Evolutionary conservation across 2,888 invertebrate species (phyloP).

Genomic region (Galerucella pusilla): DNA sequence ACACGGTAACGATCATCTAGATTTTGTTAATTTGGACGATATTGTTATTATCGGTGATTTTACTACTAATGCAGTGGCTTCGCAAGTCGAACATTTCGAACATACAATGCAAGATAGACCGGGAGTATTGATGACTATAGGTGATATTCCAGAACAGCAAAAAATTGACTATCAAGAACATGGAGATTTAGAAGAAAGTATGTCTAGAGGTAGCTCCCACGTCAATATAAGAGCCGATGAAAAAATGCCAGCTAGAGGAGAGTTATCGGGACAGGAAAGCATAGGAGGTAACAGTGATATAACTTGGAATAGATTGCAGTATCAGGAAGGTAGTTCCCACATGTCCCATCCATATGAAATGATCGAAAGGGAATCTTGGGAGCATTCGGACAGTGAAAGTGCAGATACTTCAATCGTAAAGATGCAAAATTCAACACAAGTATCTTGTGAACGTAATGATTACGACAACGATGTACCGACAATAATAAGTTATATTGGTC

Average conservation of each 20-base stretch:
- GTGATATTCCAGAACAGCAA: constrained; percentile 52
- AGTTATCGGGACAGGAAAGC: constrained; percentile 88
- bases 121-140: constrained; percentile 61
- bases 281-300: constrained; percentile 82
- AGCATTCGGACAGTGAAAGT: constrained; percentile 75
- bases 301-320: constrained; percentile 80
- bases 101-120: constrained; percentile 54
- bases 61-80: constrained; percentile 57
- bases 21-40: constrained; percentile 68
- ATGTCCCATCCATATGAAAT: constrained; percentile 73
- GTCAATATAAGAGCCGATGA: constrained; percentile 87
- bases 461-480: constrained; percentile 52
- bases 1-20: constrained; percentile 56
- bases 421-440: constrained; percentile 29
- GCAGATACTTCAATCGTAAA: constrained; percentile 50
- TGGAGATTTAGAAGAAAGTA: constrained; percentile 62
- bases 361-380: constrained; percentile 76
- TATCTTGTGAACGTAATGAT: constrained; percentile 32
- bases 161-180: constrained; percentile 48
- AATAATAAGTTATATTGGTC: constrained; percentile 60
- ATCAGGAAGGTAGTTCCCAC: constrained; percentile 66
- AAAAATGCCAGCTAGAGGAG: constrained; percentile 88
- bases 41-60: constrained; percentile 62
- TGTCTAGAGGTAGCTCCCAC: constrained; percentile 70
- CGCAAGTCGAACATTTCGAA: constrained; percentile 61